phyloP scores from a whole-genome alignment of 2,888 invertebrate genomes.

The Drosophila acutilabella region DNA sequence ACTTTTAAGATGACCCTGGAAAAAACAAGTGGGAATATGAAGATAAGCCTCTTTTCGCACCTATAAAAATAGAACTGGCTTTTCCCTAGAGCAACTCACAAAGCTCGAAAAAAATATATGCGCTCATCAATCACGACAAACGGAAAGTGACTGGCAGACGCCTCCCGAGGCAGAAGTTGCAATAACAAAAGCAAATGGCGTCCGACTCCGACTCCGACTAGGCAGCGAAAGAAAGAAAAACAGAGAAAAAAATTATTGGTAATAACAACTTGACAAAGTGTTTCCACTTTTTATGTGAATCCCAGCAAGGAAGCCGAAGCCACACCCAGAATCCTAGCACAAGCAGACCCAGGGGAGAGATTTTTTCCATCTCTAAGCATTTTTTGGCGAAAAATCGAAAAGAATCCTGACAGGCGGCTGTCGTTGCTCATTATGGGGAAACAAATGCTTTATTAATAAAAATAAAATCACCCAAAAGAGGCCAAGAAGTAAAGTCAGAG shows the following conservation, averaged over 20 bases:
- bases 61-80: constrained; percentile 3
- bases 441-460: constrained; percentile 81
- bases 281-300: constrained; percentile 63
- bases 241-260: constrained; percentile 64
- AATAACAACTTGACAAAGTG: constrained; percentile 80
- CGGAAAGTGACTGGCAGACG: constrained; percentile 57
- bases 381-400: constrained; percentile 26
- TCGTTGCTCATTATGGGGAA: constrained; percentile 79
- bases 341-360: constrained; percentile 60
- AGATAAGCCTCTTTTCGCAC: constrained; percentile 8
- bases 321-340: constrained; percentile 16
- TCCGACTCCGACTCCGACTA: constrained; percentile 14
- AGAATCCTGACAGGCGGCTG: constrained; percentile 76
- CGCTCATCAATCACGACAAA: constrained; percentile 68
- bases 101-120: constrained; percentile 29
- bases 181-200: constrained; percentile 35
- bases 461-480: constrained; percentile 60
- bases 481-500: constrained; percentile 67
- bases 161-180: constrained; percentile 37
- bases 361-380: constrained; percentile 47
- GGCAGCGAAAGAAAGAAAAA: constrained; percentile 15
- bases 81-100: constrained; percentile 9
- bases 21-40: background rate
- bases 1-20: background rate
- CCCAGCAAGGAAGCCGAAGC: constrained; percentile 13